Evolutionary conservation across 2,113 vertebrate genomes (phyloP), one percentile per base, ranked within the genome.

Genomic region (Riparia riparia): DNA sequence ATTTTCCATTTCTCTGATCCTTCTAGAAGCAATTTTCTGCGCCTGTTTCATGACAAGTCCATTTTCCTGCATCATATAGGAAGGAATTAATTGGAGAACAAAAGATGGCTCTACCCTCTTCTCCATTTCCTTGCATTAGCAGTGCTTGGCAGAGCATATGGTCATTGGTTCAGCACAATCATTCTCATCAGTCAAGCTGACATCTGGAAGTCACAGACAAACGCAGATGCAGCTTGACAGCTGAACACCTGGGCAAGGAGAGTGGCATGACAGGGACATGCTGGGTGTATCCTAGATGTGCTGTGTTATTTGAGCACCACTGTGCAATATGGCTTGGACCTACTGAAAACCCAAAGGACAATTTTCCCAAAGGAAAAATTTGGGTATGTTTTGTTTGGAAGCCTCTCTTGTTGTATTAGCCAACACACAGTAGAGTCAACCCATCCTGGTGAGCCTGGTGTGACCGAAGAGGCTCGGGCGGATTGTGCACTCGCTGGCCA

Each of bases 211-310:
- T 88, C 68, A 45, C 8, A 9, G 56, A 66, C 71, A 90, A 74
- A 91, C 64, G 63, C 71, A 92, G 54, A 95, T 73, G 68, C 89
- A 89, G 51, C 68, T 58, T 90, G 95, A 93, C 94, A 96, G 90
- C 89, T 78, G 89, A 93, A 78, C 80, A 95, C 93, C 90, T 97
- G 93, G 80, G 25, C 80, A 63, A 89, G 13, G 58, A 90, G 47
- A 0, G 0, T 70, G 85, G 54, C 26, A 12, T 9, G 60, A 70
- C 20, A 25, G 58, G 44, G 76, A 54, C 76, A 29, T 3, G 44
- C 88, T 93, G 94, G 29, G 64, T 12, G 14, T 70, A 54, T 56
- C 29, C 64, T 70, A 5, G 29, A 20, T 7, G 29, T 0, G 4
- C 72, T 51, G 4, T 28, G 15, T 61, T 85, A 19, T 69, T 69